A percentile compares a stretch with the other conserved stretches of the same genome.
Conservation (phyloP, 2,888 invertebrate species). For the Drosophila koepferae region DNA sequence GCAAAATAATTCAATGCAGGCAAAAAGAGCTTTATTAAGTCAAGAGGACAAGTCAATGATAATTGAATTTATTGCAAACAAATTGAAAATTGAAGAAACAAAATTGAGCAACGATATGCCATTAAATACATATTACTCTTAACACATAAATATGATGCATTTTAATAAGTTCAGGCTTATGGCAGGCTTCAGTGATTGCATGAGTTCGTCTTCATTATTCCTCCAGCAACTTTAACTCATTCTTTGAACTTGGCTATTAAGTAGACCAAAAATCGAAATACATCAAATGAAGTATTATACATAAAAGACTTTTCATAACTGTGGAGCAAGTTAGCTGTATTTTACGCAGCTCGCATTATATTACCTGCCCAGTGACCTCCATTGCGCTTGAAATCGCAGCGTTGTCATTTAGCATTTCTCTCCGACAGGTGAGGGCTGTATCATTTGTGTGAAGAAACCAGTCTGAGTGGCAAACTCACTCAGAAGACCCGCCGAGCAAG, state of each 20-base stretch:
- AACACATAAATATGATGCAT: neutral
- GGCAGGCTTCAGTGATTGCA: neutral
- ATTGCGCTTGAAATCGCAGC: slow-evolving; percentile 20
- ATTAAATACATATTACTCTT: neutral
- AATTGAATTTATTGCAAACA: neutral
- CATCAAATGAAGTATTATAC: too few relatives aligned
- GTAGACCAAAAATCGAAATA: too few relatives aligned
- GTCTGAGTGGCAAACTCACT: slow-evolving; percentile 43
- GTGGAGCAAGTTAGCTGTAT: neutral
- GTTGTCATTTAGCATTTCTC: slow-evolving; percentile 39
- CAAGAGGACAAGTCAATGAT: neutral
- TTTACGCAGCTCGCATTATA: slow-evolving; percentile 6
- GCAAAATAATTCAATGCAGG: neutral
- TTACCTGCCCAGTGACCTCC: slow-evolving; percentile 42
- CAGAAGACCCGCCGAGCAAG: slow-evolving; percentile 29
- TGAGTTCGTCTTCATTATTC: neutral
- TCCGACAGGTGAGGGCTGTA: slow-evolving; percentile 8
- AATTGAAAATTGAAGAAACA: neutral
- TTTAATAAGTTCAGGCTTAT: too few relatives aligned
- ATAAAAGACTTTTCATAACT: neutral
- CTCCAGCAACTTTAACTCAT: neutral
- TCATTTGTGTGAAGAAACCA: slow-evolving; percentile 30
- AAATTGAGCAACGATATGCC: neutral
- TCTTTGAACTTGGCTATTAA: neutral
- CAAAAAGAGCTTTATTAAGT: neutral